Conservation (phyloP, 2,113 vertebrate genomes). For the Shinisaurus crocodilurus region DNA sequence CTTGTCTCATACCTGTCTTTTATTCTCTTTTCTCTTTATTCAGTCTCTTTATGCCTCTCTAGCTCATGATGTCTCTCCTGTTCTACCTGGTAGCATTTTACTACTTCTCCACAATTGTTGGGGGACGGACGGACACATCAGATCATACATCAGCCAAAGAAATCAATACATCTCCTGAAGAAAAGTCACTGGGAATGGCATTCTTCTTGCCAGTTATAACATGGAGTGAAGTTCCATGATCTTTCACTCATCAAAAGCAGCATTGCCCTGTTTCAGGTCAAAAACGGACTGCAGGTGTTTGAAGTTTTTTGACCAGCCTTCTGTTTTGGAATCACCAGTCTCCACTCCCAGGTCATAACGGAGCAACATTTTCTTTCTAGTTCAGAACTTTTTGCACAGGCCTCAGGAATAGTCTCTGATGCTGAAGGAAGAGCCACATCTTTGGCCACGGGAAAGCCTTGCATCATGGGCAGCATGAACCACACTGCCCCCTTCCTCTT, state of each 20-base stretch:
- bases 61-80: conserved; percentile 92
- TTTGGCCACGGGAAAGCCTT: not conserved
- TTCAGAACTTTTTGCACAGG: conserved; percentile 58
- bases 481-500: not conserved
- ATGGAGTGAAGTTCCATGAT: not conserved
- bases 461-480: not conserved
- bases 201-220: conserved; percentile 77
- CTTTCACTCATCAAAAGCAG: not conserved
- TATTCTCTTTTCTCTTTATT: conserved; percentile 96
- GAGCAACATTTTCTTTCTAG: conserved; percentile 86
- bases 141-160: conserved; percentile 94
- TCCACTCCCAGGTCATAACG: conserved; percentile 95
- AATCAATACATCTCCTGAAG: conserved; percentile 90
- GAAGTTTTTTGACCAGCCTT: conserved; percentile 99
- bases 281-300: conserved; percentile 91
- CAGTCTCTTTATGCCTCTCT: conserved; percentile 98
- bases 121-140: conserved; percentile 96
- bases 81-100: conserved; percentile 94
- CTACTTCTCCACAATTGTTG: conserved; percentile 96
- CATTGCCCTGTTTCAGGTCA: too few relatives aligned
- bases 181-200: conserved; percentile 86
- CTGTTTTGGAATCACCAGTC: conserved; percentile 94
- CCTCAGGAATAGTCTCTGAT: not conserved
- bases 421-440: too few relatives aligned
- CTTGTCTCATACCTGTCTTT: conserved; percentile 94